Base-by-base conservation (phyloP, 2,797 vertebrate species). In the Acrocephalus scirpaceus region DNA sequence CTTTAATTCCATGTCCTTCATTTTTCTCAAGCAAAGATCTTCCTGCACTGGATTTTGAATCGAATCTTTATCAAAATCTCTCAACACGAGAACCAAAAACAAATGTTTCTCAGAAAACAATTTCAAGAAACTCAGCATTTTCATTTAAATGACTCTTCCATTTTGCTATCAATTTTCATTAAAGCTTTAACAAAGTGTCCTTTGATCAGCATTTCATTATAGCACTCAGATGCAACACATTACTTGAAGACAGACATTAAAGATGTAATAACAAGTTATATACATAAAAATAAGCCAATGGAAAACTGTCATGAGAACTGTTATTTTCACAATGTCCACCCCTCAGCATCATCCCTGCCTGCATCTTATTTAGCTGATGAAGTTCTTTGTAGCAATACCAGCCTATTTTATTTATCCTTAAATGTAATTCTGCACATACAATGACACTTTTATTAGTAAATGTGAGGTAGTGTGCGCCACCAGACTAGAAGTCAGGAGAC, bases 371-470 rank as follows among this genome's bases (percentile, higher is more conserved):
- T 76, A 78, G 67, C 70, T 54, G 27, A 27, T 72, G 36, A 90
- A 84, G 36, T 62, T 92, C 27, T 60, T 60, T 65, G 50, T 61
- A 75, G 38, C 18, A 61, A 58, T 66, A 50, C 9, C 32, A 73
- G 40, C 20, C 70, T 60, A 16, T 76, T 78, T 90, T 67, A 64
- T 81, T 95, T 93, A 34, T 64, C 50, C 56, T 84, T 40, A 84
- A 64, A 85, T 65, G 50, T 40, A 85, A 47, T 70, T 73, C 76
- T 90, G 71, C 64, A 66, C 66, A 86, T 51, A 62, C 17, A 76
- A 47, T 40, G n/a, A 50, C 30, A 73, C 67, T 92, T 84, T 60
- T 64, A 84, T 76, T 82, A 86, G 79, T 57, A 88, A 94, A 90
- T 62, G 69, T 86, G 86, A 64, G 84, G 64, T 45, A 57, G 62